Percentiles rank a stretch among this genome's conserved stretches.
phyloP scores from a whole-genome alignment of 2,888 invertebrate species.

The Caenorhabditis sp. region DNA sequence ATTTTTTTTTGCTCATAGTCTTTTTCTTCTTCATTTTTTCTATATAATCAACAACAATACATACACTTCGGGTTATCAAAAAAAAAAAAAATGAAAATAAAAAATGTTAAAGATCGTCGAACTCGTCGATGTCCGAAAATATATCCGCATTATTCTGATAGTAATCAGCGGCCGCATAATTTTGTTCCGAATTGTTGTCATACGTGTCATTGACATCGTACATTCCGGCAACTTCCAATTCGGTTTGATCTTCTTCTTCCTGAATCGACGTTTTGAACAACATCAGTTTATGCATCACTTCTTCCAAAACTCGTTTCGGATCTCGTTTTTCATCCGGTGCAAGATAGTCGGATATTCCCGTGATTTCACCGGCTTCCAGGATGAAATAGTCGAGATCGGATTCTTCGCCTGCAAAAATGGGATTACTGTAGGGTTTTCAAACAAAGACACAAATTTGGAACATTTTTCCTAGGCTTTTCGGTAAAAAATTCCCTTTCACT shows the following conservation, averaged over 20 bases:
- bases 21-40: background rate
- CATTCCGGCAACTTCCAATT: constrained; percentile 24
- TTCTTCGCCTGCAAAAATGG: constrained; percentile 75
- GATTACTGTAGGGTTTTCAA: background rate
- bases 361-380: constrained; percentile 85
- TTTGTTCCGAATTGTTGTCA: background rate
- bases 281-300: constrained; percentile 81
- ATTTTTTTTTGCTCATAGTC: constrained; percentile 7
- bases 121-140: constrained; percentile 63
- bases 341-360: constrained; percentile 75
- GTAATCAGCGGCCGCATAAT: background rate
- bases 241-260: constrained; percentile 2
- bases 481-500: no score
- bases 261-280: constrained; percentile 80
- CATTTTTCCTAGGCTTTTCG: no score
- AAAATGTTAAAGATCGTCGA: constrained; percentile 46
- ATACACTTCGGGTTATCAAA: background rate
- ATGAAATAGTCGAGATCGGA: constrained; percentile 89
- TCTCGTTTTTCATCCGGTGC: constrained; percentile 62
- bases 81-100: background rate
- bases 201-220: constrained; percentile 32
- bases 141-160: constrained; percentile 27
- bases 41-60: background rate
- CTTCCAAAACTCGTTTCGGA: constrained; percentile 79
- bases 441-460: background rate